phyloP scores from a whole-genome alignment of 2,888 invertebrate genomes.

The Spialia ferax region DNA sequence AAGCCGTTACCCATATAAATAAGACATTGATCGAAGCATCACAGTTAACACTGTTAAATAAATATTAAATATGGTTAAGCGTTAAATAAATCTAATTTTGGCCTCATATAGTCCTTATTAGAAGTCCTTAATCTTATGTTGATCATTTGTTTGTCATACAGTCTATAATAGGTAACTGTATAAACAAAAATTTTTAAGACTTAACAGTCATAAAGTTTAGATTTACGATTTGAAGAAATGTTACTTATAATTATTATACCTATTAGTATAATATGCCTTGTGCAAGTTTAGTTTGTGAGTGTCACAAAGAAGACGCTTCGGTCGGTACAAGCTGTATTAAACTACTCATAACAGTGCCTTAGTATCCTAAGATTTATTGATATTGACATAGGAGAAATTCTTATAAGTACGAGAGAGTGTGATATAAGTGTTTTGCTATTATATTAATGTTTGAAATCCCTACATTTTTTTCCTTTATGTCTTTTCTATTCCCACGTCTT shows the following conservation, averaged over 20 bases:
- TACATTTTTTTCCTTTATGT: slow-evolving; percentile 9
- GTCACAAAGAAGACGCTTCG: neutral
- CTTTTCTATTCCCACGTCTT: neutral
- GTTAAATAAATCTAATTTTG: neutral
- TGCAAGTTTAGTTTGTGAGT: too few species aligned
- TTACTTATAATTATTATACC: too few species aligned
- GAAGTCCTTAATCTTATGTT: neutral
- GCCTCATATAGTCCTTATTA: neutral
- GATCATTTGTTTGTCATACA: neutral
- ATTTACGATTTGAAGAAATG: too few species aligned
- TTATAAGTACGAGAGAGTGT: neutral
- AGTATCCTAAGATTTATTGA: neutral
- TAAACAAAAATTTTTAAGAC: too few species aligned
- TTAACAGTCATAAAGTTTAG: too few species aligned
- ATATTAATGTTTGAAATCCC: neutral
- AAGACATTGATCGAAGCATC: slow-evolving; percentile 33
- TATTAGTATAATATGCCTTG: too few species aligned
- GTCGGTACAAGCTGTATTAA: slow-evolving; percentile 13
- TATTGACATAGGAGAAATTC: neutral
- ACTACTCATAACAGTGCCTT: slow-evolving; percentile 38
- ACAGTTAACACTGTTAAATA: slow-evolving; percentile 20
- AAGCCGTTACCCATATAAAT: slow-evolving; percentile 45
- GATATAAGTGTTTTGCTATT: slow-evolving; percentile 6
- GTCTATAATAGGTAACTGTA: too few species aligned
- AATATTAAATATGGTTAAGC: neutral